Conservation (phyloP, 2,888 invertebrate species). For the Chironomus riparius region DNA sequence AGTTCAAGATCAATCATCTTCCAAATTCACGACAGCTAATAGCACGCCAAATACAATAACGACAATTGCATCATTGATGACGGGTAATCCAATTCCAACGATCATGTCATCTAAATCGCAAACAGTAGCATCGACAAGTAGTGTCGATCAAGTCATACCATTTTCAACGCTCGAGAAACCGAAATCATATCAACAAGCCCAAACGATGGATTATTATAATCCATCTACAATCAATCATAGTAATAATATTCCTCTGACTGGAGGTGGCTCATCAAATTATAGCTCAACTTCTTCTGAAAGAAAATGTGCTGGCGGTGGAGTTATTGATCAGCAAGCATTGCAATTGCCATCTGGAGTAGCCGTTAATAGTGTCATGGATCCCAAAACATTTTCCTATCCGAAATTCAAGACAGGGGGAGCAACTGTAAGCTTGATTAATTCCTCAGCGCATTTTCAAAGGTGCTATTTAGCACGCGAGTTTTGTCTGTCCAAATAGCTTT, state of each 20-base stretch:
- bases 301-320: too few species aligned
- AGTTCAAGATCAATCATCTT: neutral
- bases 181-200: slow-evolving; percentile 19
- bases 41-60: neutral
- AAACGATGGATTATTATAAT: neutral
- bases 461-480: too few species aligned
- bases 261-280: neutral
- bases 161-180: neutral
- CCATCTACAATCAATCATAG: slow-evolving; percentile 19
- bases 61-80: neutral
- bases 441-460: too few species aligned
- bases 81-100: neutral
- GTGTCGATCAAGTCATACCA: neutral
- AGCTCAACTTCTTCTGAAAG: neutral
- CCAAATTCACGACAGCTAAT: neutral
- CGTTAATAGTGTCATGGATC: neutral
- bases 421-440: too few species aligned
- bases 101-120: neutral
- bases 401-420: neutral
- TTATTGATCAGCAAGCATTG: slow-evolving; percentile 33
- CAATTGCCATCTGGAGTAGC: slow-evolving; percentile 34
- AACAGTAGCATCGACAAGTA: neutral
- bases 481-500: too few species aligned
- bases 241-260: slow-evolving; percentile 20
- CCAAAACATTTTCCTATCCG: neutral